Percentiles rank a stretch among this genome's conserved stretches.
Evolutionary conservation across 1,140 invertebrate species (phyloP).

Genomic region (Mactra quadrangularis): DNA sequence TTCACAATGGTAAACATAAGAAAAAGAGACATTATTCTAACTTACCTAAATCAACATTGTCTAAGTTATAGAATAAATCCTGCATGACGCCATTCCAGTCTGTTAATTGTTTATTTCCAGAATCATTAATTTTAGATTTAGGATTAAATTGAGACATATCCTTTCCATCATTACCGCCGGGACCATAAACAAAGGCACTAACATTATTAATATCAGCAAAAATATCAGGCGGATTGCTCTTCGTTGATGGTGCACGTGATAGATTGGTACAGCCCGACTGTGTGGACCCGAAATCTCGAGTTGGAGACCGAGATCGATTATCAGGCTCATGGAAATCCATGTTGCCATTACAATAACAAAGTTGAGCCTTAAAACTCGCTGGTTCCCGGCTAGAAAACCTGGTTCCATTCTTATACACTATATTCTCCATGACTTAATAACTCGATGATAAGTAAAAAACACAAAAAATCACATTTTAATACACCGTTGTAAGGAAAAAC

Average conservation of each 20-base stretch:
- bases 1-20: too few species aligned
- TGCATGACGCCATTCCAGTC: conserved; percentile 55
- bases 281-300: not conserved
- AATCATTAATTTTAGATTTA: not conserved
- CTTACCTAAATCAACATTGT: conserved; percentile 51
- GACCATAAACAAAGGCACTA: conserved; percentile 24
- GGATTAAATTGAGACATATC: conserved; percentile 52
- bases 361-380: not conserved
- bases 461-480: too few species aligned
- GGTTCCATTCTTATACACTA: not conserved
- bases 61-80: conserved; percentile 56
- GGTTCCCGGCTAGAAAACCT: not conserved
- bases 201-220: conserved; percentile 50
- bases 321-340: too few species aligned
- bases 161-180: conserved; percentile 5
- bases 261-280: not conserved
- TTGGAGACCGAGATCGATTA: too few species aligned
- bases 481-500: too few species aligned
- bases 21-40: too few species aligned
- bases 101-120: conserved; percentile 21
- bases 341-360: conserved; percentile 5
- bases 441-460: too few species aligned
- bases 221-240: conserved; percentile 7
- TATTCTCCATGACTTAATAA: conserved; percentile 10
- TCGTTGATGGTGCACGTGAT: not conserved